Conservation (phyloP, 2,113 vertebrate species). For the Pelobates fuscus region DNA sequence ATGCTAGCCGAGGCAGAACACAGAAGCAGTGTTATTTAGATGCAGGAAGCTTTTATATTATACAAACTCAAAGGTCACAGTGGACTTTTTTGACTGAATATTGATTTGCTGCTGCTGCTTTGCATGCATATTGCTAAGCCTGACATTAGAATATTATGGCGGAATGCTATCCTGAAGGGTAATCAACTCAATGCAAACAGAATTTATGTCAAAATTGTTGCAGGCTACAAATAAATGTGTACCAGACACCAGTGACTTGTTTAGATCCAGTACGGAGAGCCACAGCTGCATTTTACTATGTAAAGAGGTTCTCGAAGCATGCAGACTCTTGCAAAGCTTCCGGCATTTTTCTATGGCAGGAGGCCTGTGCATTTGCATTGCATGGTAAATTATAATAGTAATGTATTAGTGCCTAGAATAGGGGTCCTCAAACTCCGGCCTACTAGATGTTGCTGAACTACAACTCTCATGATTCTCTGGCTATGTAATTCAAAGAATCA, state of each 20-base stretch:
- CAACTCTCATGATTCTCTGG: no score
- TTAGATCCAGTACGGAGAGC: neutral
- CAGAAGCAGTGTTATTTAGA: conserved; percentile 15
- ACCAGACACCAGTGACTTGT: neutral
- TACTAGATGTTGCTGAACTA: no score
- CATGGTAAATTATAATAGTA: neutral
- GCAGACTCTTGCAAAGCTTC: neutral
- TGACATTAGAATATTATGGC: neutral
- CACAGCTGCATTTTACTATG: neutral
- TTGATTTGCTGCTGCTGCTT: conserved; percentile 11
- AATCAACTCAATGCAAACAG: conserved; percentile 7
- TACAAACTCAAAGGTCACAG: conserved; percentile 17
- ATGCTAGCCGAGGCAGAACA: neutral
- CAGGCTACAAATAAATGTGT: neutral
- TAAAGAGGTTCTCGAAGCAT: conserved; percentile 1
- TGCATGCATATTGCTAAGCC: neutral
- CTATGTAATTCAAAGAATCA: no score
- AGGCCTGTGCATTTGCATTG: neutral
- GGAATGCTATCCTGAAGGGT: neutral
- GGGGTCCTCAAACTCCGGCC: no score
- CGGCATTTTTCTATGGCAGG: neutral
- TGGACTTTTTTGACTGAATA: conserved; percentile 8
- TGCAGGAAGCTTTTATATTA: neutral
- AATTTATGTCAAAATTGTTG: neutral
- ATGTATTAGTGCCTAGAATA: neutral